A percentile compares a stretch with the other conserved stretches of the same genome.
Conservation (phyloP, 2,888 invertebrate species). For the Zelleria hepariella region DNA sequence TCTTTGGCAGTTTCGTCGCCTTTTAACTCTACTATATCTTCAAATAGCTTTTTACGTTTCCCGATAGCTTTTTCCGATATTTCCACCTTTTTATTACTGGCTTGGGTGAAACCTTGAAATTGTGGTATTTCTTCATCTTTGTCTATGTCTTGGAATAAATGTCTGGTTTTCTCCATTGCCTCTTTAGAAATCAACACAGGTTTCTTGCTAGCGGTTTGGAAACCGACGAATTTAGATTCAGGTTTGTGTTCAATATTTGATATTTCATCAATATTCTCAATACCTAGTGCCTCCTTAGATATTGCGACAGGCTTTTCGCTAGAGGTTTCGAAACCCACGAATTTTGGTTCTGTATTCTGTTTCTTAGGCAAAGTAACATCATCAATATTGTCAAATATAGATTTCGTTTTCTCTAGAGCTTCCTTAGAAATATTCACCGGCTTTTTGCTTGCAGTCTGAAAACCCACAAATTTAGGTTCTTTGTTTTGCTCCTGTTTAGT, state of each 20-base stretch:
- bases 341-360: constrained; percentile 4
- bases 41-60: constrained; percentile 15
- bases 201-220: constrained; percentile 15
- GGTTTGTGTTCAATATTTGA: no score
- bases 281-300: constrained; percentile 22
- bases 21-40: not conserved
- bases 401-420: constrained; percentile 27
- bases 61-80: not conserved
- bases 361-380: not conserved
- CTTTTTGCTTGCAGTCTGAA: constrained; percentile 48
- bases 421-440: constrained; percentile 33
- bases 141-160: constrained; percentile 22
- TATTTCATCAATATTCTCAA: no score
- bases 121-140: not conserved
- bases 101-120: not conserved
- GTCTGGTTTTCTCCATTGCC: constrained; percentile 24
- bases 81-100: not conserved
- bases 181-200: constrained; percentile 19
- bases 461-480: constrained; percentile 37
- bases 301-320: constrained; percentile 16
- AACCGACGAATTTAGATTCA: constrained; percentile 1
- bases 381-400: constrained; percentile 27
- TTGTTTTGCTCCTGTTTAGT: not conserved
- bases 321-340: constrained; percentile 6
- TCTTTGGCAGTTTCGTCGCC: not conserved